Evolutionary conservation across 2,113 vertebrate species (phyloP).

Genomic region (Harpagus bidentatus): DNA sequence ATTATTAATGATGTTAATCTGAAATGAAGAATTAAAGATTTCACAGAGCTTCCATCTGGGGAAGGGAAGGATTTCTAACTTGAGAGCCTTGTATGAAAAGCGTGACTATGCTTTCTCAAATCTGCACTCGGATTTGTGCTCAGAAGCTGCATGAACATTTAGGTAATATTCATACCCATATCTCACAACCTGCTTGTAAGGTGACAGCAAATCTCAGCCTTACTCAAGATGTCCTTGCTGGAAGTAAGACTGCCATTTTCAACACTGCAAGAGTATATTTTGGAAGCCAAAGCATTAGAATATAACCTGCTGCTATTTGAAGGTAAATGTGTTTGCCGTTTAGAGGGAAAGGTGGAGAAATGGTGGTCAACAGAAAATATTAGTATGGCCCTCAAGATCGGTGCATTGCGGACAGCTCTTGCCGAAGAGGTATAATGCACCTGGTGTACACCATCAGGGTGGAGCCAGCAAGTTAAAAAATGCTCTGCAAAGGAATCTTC

Average conservation of each 20-base stretch:
- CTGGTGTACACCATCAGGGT: not conserved
- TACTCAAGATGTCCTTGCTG: not conserved
- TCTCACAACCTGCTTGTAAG: not conserved
- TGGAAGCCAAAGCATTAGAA: not conserved
- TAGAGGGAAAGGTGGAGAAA: not conserved
- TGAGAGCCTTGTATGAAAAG: not conserved
- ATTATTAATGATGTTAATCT: not conserved
- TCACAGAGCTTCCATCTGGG: not conserved
- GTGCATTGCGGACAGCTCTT: not conserved
- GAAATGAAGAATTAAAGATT: not conserved
- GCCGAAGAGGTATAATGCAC: too few relatives aligned
- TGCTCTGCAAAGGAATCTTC: not conserved
- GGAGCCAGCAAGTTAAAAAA: not conserved
- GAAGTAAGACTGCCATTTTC: not conserved
- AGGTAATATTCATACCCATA: not conserved
- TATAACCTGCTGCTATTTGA: not conserved
- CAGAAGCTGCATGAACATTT: not conserved
- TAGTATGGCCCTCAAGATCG: not conserved
- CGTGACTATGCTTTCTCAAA: not conserved
- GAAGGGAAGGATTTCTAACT: constrained; percentile 7
- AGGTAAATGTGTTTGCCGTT: not conserved
- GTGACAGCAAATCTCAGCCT: not conserved
- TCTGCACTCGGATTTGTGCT: not conserved
- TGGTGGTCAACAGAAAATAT: not conserved
- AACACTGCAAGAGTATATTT: not conserved